A percentile compares a stretch with the other conserved stretches of the same genome.
phyloP scores from a whole-genome alignment of 2,797 vertebrate species.

The Buphagus erythrorhynchus region DNA sequence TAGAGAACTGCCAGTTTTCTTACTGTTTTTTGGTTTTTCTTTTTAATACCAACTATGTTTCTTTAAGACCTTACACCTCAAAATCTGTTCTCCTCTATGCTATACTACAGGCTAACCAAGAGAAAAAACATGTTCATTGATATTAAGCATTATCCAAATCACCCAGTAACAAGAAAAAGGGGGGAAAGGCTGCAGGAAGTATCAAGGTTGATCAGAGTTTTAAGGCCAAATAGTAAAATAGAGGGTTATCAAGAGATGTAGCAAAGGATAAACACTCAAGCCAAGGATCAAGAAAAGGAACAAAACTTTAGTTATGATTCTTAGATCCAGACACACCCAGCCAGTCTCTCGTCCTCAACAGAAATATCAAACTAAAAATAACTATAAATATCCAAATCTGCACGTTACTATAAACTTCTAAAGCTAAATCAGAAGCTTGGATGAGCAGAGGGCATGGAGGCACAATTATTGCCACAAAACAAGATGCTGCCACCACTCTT shows the following conservation, averaged over 20 bases:
- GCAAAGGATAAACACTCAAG: not conserved
- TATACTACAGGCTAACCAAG: not conserved
- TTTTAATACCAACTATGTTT: not conserved
- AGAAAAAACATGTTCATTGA: not conserved
- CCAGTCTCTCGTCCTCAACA: not conserved
- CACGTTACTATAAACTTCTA: not conserved
- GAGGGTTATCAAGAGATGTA: not conserved
- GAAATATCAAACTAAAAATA: not conserved
- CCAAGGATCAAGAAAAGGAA: not conserved
- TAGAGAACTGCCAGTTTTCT: not conserved
- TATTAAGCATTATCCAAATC: not conserved
- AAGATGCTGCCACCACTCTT: not conserved
- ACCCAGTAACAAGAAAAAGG: not conserved
- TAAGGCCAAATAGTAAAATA: not conserved
- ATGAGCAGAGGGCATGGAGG: fast-evolving
- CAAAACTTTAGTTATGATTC: not conserved
- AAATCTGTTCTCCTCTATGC: not conserved
- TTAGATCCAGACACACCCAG: not conserved
- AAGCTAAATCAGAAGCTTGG: not conserved
- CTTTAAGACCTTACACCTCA: not conserved
- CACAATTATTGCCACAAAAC: not conserved
- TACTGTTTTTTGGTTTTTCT: not conserved
- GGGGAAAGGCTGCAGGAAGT: not conserved
- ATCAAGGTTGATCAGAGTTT: not conserved
- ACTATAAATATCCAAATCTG: not conserved